Conservation (phyloP, 2,113 vertebrate genomes). For the Indicator indicator region DNA sequence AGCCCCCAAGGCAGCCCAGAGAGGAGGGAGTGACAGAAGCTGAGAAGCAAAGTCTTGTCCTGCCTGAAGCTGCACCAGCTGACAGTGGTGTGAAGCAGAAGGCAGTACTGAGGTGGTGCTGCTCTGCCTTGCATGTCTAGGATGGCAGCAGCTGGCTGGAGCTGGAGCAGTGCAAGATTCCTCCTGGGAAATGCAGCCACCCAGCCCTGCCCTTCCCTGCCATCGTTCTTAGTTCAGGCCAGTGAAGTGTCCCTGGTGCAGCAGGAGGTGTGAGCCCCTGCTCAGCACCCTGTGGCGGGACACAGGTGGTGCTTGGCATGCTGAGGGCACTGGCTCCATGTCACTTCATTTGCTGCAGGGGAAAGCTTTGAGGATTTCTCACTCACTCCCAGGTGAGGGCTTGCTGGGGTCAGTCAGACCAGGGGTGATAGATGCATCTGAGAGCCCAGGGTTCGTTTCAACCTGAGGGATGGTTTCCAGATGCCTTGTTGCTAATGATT, state of each 20-base stretch:
- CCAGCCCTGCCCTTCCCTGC: neutral
- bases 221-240: neutral
- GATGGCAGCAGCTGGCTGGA: neutral
- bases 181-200: fast-evolving
- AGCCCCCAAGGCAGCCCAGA: neutral
- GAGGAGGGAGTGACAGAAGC: neutral
- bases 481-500: neutral
- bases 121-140: neutral
- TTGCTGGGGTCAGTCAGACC: neutral
- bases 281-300: fast-evolving
- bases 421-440: neutral
- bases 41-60: neutral
- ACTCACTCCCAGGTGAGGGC: neutral
- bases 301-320: fast-evolving
- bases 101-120: neutral
- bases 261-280: neutral
- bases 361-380: neutral
- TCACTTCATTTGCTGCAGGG: fast-evolving
- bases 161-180: neutral
- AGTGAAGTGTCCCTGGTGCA: neutral
- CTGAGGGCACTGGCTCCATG: neutral
- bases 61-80: neutral
- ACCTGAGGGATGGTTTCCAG: neutral
- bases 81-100: neutral
- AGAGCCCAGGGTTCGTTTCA: neutral